Conservation (phyloP, 1,140 invertebrate species). For the Himalopsyche phryganea region DNA sequence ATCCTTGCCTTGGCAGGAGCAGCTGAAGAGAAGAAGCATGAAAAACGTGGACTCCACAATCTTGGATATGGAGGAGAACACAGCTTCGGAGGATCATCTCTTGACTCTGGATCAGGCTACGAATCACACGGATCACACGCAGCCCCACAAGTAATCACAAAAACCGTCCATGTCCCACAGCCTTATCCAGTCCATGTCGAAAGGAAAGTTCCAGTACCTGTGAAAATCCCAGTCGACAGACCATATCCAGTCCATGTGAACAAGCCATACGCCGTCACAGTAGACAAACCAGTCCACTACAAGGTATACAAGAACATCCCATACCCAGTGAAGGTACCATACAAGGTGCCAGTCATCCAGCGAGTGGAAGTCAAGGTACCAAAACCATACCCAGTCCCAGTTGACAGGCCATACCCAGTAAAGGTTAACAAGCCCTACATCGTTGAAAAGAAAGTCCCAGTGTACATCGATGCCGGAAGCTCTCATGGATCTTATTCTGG, state of each 20-base stretch:
- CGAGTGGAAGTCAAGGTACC: constrained; percentile 41
- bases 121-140: not conserved
- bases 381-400: constrained; percentile 39
- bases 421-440: constrained; percentile 25
- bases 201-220: constrained; percentile 18
- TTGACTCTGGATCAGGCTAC: not conserved
- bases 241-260: constrained; percentile 19
- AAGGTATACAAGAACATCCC: constrained; percentile 30
- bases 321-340: constrained; percentile 32
- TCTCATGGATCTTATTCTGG: not conserved
- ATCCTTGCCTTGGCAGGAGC: constrained; percentile 24
- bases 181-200: constrained; percentile 32
- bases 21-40: constrained; percentile 24
- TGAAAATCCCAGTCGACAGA: constrained; percentile 21
- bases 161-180: constrained; percentile 15
- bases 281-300: constrained; percentile 38
- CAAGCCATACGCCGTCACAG: constrained; percentile 39
- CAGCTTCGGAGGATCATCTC: not conserved
- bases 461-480: constrained; percentile 18
- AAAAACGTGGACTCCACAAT: constrained; percentile 27
- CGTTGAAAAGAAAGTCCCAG: constrained; percentile 34
- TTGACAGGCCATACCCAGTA: constrained; percentile 45
- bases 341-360: constrained; percentile 43
- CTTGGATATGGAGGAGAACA: constrained; percentile 35
- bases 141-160: constrained; percentile 6